Base-by-base conservation (phyloP, 23 tunicate species). In the Botrylloides violaceus region DNA sequence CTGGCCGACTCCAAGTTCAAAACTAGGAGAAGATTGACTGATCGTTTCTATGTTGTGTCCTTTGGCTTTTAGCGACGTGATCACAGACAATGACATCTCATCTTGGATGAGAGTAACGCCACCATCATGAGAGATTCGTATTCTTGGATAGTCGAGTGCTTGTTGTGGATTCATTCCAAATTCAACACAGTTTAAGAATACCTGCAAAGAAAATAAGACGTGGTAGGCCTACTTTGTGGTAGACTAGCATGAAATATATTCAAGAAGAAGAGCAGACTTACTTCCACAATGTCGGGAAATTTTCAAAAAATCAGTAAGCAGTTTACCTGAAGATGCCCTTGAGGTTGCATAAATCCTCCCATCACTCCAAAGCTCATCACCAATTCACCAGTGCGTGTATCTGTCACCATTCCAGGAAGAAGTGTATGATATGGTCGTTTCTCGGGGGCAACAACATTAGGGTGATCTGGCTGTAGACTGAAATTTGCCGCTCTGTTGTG, bases 331-430 rank as follows among this genome's bases (percentile, higher is more conserved):
- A 90, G 85, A 60, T 90, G 97, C 1, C 97, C 97, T 74, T 90
- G 97, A 2, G 97, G 97, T 59, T 90, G 97, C 97, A 90, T 90
- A 55, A 90, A 90, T 4, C 85, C 90, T 21, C 97, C 97, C 97
- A 90, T 90, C 27, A 90, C 97, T 2, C 97, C 97, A 55, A 61
- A 90, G 6, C 85, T 78, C 85, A 90, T 75, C 58, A 90, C 50
- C 71, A 79, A 30, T 29, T 90, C 85, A 2, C 88, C 88, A 1
- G 85, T 79, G 1, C 22, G 24, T 0, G 84, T 77, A 62, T 79
- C 85, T 2, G 97, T 83, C 29, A 90, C 70, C 97, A 90, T 79
- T 1, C 87, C 97, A 3, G 97, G 97, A 2, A 90, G 82, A 6
- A 90, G 82, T 3, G 97, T 90, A 81, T 90, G 97, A 55, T 83